Evolutionary conservation across 2,888 invertebrate species (phyloP), one percentile per base, ranked within the genome.

Genomic region (Plagiodera versicolora): DNA sequence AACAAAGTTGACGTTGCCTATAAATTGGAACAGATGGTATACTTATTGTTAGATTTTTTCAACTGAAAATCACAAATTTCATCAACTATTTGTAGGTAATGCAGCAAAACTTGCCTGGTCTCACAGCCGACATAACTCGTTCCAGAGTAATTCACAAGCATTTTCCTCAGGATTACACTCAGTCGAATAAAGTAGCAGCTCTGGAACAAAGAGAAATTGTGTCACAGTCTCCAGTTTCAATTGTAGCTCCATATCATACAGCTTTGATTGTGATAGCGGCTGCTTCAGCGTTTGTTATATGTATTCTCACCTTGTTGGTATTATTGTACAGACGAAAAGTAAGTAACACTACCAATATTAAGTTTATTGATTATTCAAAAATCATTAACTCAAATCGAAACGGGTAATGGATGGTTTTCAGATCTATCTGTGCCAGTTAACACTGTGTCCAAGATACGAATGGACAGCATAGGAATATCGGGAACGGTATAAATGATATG

Each of bases 1-100:
- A 86, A 87, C 66, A 91, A 92, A 72, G 88, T 91, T 0, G 92
- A 93, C 75, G 83, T 90, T 39, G 89, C 92, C 0, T 92, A 89
- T 74, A 86, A 89, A 72, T 83, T 94, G 47, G 92, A 93, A 77
- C 88, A 90, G 78, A 84, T 90, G 83, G 90, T 91, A 69, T 81
- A 83, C 56, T 62, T 50, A 5, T 14, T 47, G 2, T 6, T 58
- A 8, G 9, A 19, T 19, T 14, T 44, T 14, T 16, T 11, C 5
- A 20, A 50, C 20, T 39, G 4, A 45, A 14, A 14, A 39, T 39
- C n/a, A 14, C 39, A 39, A 39, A 14, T 20, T 17, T 3, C 1
- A 9, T 63, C n/a, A n/a, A n/a, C 17, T 56, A 49, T 57, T 72
- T 74, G 19, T 66, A 81, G 81, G 78, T 82, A 1, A 81, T 80